Base-by-base conservation (phyloP, 2,113 vertebrate species). In the Lutjanus erythropterus region DNA sequence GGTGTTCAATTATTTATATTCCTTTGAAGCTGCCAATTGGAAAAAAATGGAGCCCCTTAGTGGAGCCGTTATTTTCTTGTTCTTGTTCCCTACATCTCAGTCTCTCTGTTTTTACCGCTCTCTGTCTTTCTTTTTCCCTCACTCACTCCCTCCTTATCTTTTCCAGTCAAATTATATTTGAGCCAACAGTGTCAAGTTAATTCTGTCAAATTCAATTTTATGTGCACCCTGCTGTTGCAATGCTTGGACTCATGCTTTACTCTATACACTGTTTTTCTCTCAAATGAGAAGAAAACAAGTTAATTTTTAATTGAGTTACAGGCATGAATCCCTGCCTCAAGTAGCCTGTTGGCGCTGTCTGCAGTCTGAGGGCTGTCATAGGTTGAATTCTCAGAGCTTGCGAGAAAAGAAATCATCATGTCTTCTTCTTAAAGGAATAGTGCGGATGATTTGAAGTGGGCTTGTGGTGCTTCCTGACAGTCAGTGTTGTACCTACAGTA, bases 1-100 rank as follows among this genome's bases (percentile, higher is more conserved):
- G 62, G 56, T 88, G 91, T 94, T 96, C 93, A 95, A 95, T 96
- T 94, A 96, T 96, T 96, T 92, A 95, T 94, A 93, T 94, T 90
- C 84, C 94, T 96, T 96, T 96, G 94, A 96, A 95, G 94, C 93
- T 96, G 88, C 85, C 88, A 85, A 86, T 89, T 91, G 56, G 47
- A 90, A 94, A 59, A 76, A 80, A 78, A 94, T 11, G 90, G 86
- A 89, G 78, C 92, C 90, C 93, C 93, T 92, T 90, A 92, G 93
- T 92, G 90, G 60, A 90, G 92, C 88, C 66, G 80, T 85, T 92
- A 68, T 85, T 93, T 92, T 92, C 84, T 91, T 81, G 46, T 84
- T 70, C 68, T 78, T 60, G 19, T 58, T 77, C 49, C 37, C 16
- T 9, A 33, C 5, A 3, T 52, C 69, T 37, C 14, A 14, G 41